Conservation (phyloP, 2,113 vertebrate species). For the Corythaeola cristata region DNA sequence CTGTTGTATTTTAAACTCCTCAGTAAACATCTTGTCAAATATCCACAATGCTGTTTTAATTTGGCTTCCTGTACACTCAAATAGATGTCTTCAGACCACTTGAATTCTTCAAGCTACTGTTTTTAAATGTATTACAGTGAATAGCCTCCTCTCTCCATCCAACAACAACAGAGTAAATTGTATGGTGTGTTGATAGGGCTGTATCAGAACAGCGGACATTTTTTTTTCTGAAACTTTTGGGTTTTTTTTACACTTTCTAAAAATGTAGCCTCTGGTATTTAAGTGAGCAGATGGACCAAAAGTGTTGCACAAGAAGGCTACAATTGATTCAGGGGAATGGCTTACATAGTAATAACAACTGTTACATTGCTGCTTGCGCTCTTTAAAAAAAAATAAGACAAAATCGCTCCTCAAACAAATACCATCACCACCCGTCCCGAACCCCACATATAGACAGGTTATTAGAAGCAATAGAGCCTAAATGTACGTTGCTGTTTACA, state of each 20-base stretch:
- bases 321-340: not conserved
- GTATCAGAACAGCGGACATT: not conserved
- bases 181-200: not conserved
- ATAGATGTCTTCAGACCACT: not conserved
- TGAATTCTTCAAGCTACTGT: not conserved
- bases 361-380: not conserved
- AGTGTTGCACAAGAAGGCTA: not conserved
- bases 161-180: not conserved
- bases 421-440: not conserved
- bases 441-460: not conserved
- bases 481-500: not conserved
- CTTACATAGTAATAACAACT: not conserved
- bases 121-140: not conserved
- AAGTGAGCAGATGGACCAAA: not conserved
- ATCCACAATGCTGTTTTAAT: not conserved
- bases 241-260: not conserved
- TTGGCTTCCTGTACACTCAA: not conserved
- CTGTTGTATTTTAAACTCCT: not conserved
- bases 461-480: not conserved
- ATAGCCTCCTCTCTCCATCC: not conserved
- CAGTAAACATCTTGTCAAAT: not conserved
- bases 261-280: not conserved
- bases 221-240: not conserved
- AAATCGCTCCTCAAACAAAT: not conserved
- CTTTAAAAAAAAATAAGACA: not conserved